Evolutionary conservation across 2,113 vertebrate species (phyloP).

Genomic region (Atherinomorus stipes): DNA sequence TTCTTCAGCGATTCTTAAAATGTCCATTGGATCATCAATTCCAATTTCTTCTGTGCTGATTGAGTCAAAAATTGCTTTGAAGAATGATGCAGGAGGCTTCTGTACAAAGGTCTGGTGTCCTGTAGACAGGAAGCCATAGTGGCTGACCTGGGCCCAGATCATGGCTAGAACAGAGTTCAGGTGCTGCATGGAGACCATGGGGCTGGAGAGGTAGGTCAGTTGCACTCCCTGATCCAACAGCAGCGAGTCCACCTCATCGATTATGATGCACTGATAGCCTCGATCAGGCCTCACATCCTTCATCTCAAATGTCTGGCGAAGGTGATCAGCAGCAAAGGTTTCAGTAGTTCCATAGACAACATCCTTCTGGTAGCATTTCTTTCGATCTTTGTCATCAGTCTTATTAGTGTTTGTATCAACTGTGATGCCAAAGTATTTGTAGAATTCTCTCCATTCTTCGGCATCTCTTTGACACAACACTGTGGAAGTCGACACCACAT

Average conservation of each 20-base stretch:
- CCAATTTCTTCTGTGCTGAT: background rate
- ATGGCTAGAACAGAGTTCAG: conserved; percentile 22
- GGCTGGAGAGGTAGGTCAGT: conserved; percentile 44
- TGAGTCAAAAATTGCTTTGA: conserved; percentile 41
- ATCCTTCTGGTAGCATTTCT: conserved; percentile 43
- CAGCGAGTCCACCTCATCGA: conserved; percentile 50
- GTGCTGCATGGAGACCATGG: conserved; percentile 30
- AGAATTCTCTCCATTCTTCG: conserved; percentile 19
- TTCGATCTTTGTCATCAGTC: background rate
- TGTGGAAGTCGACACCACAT: conserved; percentile 32
- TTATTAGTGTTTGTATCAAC: conserved; percentile 42
- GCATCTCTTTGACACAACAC: conserved; percentile 49
- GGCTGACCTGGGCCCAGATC: conserved; percentile 25
- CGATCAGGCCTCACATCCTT: conserved; percentile 43
- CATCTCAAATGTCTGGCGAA: conserved; percentile 47
- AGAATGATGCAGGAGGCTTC: conserved; percentile 30
- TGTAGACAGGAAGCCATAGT: conserved; percentile 24
- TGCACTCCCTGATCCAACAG: conserved; percentile 45
- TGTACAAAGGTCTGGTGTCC: conserved; percentile 15
- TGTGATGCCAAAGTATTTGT: conserved; percentile 9
- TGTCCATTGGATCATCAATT: conserved; percentile 21
- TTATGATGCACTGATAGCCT: conserved; percentile 41
- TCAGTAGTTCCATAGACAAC: conserved; percentile 46
- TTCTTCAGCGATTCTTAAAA: conserved; percentile 23
- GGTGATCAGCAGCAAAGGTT: conserved; percentile 40